phyloP scores from a whole-genome alignment of 2,888 invertebrate genomes.

The Chromoteleia sp. region DNA sequence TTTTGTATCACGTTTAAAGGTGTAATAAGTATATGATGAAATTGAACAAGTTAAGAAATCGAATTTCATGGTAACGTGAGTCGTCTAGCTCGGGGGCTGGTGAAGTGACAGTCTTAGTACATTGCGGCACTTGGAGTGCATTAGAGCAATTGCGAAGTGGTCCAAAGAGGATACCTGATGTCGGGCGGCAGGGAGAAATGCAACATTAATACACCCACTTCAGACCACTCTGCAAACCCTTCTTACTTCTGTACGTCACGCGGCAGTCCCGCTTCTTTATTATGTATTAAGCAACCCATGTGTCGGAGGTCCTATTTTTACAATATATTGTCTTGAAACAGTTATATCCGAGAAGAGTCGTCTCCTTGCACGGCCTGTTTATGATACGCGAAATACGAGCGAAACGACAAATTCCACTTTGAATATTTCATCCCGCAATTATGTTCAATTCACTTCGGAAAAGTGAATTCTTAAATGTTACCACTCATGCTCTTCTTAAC shows the following conservation, averaged over 20 bases:
- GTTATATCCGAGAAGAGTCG: slow-evolving; percentile 54
- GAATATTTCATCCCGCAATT: slow-evolving; percentile 64
- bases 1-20: slow-evolving; percentile 57
- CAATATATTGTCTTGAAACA: slow-evolving; percentile 67
- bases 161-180: slow-evolving; percentile 77
- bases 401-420: slow-evolving; percentile 53
- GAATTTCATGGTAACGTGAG: slow-evolving; percentile 68
- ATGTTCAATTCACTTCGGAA: slow-evolving; percentile 47
- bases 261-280: slow-evolving; percentile 75
- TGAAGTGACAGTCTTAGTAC: slow-evolving; percentile 72
- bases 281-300: slow-evolving; percentile 75
- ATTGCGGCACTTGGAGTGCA: slow-evolving; percentile 75
- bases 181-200: slow-evolving; percentile 74
- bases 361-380: slow-evolving; percentile 58
- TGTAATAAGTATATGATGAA: slow-evolving; percentile 68
- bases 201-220: slow-evolving; percentile 77
- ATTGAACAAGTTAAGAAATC: slow-evolving; percentile 70
- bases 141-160: slow-evolving; percentile 78
- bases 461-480: slow-evolving; percentile 45
- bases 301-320: slow-evolving; percentile 70
- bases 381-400: slow-evolving; percentile 61
- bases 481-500: slow-evolving; percentile 16
- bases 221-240: slow-evolving; percentile 69
- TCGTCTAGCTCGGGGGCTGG: slow-evolving; percentile 66
- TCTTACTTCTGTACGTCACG: slow-evolving; percentile 72